phyloP scores from a whole-genome alignment of 2,797 vertebrate genomes.

The Anguilla marmorata region DNA sequence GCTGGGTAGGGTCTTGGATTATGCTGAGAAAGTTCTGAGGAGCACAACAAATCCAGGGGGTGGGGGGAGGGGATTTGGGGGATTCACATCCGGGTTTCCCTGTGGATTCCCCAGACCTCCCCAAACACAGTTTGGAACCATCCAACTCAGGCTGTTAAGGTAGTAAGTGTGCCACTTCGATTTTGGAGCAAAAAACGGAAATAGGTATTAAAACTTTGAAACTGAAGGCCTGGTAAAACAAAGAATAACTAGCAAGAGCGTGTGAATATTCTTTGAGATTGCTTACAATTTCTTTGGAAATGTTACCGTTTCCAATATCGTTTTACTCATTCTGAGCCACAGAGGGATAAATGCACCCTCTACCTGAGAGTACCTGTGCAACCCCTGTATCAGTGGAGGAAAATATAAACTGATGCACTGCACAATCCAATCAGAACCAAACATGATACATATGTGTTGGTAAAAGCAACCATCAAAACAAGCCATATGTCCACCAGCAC shows the following conservation, averaged over 20 bases:
- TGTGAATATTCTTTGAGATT: neutral
- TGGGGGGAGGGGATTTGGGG: slow-evolving; percentile 1
- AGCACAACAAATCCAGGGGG: slow-evolving; percentile 11
- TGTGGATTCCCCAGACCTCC: neutral
- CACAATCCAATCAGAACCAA: slow-evolving; percentile 58
- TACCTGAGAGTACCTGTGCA: slow-evolving; percentile 58
- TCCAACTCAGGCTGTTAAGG: neutral
- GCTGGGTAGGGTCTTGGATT: slow-evolving; percentile 23
- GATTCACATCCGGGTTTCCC: slow-evolving; percentile 15
- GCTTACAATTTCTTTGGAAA: neutral
- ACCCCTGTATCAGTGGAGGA: slow-evolving; percentile 55
- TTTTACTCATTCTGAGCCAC: slow-evolving; percentile 39
- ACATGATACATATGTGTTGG: slow-evolving; percentile 71
- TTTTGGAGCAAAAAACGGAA: neutral
- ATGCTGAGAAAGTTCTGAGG: slow-evolving; percentile 33
- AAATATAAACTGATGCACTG: slow-evolving; percentile 65
- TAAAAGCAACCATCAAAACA: slow-evolving; percentile 67
- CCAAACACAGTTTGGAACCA: neutral
- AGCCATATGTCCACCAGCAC: slow-evolving; percentile 54
- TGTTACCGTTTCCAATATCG: slow-evolving; percentile 6
- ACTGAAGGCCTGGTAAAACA: slow-evolving; percentile 14
- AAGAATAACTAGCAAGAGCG: slow-evolving; percentile 15
- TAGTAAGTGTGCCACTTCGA: neutral
- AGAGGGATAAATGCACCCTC: slow-evolving; percentile 49
- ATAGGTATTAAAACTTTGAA: slow-evolving; percentile 13